Evolutionary conservation across 2,888 invertebrate genomes (phyloP).

Genomic region (Agrypnus murinus): DNA sequence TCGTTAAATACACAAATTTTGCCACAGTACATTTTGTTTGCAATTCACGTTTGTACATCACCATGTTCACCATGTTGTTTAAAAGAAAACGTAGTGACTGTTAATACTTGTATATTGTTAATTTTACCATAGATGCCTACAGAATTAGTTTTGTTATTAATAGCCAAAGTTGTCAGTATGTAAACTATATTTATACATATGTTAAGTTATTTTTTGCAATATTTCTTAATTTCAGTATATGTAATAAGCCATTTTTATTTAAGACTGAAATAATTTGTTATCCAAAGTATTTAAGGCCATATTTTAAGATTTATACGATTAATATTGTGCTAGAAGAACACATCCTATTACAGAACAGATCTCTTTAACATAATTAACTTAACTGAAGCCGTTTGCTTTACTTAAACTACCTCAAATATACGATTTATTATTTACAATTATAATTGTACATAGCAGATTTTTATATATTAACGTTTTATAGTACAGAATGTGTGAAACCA

Average conservation of each 20-base stretch:
- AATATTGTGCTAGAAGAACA: slow-evolving; percentile 35
- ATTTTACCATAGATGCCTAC: slow-evolving; percentile 27
- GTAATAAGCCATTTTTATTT: slow-evolving; percentile 69
- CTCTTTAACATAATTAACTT: slow-evolving; percentile 55
- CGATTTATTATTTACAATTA: slow-evolving; percentile 60
- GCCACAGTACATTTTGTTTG: slow-evolving; percentile 30
- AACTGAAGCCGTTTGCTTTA: slow-evolving; percentile 60
- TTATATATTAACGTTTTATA: slow-evolving; percentile 63
- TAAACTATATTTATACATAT: slow-evolving; percentile 22
- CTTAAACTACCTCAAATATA: slow-evolving; percentile 64
- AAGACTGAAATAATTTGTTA: slow-evolving; percentile 69
- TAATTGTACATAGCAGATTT: slow-evolving; percentile 62
- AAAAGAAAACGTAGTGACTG: slow-evolving; percentile 14
- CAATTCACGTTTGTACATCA: slow-evolving; percentile 46
- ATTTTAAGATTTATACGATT: slow-evolving; percentile 45
- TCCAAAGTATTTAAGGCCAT: slow-evolving; percentile 64
- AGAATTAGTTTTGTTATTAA: slow-evolving; percentile 30
- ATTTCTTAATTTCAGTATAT: slow-evolving; percentile 46
- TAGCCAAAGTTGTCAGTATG: slow-evolving; percentile 43
- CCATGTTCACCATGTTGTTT: slow-evolving; percentile 44
- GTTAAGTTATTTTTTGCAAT: slow-evolving; percentile 46
- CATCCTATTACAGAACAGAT: slow-evolving; percentile 53
- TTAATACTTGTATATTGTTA: slow-evolving; percentile 16
- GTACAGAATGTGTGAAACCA: slow-evolving; percentile 38
- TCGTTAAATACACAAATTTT: slow-evolving; percentile 36